Base-by-base conservation (phyloP, 2,113 vertebrate species). In the Callithrix jacchus region DNA sequence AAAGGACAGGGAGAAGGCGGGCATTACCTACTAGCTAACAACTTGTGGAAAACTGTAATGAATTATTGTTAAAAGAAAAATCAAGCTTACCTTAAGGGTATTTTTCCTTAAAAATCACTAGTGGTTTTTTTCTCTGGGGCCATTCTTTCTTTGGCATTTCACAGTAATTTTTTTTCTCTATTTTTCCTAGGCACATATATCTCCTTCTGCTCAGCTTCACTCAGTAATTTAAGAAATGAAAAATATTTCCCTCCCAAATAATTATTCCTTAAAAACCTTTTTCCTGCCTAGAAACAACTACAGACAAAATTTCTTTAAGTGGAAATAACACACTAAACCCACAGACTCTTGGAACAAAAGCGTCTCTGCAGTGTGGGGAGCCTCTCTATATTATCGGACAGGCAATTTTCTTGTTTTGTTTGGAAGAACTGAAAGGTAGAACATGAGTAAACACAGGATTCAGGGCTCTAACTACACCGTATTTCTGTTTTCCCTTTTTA, bases 151-250 rank as follows among this genome's bases (percentile, higher is more conserved):
- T 64, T 85, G 73, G 52, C 25, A 68, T 64, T 79, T 54, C 87
- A 79, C 47, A 74, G n/a, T 40, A 89, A 87, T 40, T 25, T 92
- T 61, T n/a, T n/a, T 85, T 81, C n/a, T 92, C 61, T 54, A 45
- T 73, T 95, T 96, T 93, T 94, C 79, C 81, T 89, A 73, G 56
- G 32, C 25, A 89, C 30, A 81, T 64, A 79, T 56, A 97, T 74
- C 84, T 93, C 83, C 89, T 94, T 96, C 89, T 96, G 73, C 30
- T 89, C 49, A 83, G 40, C n/a, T 94, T 87, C 68, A 87, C 64
- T 87, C 84, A 87, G 23, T 93, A 87, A 74, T 96, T 93, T 77
- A 90, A 93, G 58, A 91, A 91, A 95, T 84, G 56, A 94, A 91
- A 96, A 89, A 21, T 21, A 91, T 58, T 89, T 91, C n/a, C 37